phyloP scores from a whole-genome alignment of 2,888 invertebrate species.

The Cataglyphis cursor region DNA sequence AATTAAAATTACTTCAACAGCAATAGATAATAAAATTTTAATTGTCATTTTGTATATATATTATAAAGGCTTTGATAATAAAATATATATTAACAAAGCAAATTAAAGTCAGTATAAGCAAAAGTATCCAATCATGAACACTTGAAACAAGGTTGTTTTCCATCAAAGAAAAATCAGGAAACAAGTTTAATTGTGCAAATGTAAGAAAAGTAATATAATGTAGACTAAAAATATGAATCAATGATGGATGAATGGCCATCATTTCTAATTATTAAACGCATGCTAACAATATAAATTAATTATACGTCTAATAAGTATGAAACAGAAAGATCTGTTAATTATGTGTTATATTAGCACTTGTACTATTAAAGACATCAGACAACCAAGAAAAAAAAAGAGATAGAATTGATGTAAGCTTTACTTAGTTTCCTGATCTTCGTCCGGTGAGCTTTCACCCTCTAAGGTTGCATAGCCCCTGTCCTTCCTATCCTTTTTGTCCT shows the following conservation, averaged over 20 bases:
- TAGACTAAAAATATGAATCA: not conserved
- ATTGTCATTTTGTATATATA: constrained; percentile 46
- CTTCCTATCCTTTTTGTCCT: constrained; percentile 95
- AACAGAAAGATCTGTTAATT: not conserved
- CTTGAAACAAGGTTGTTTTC: constrained; percentile 70
- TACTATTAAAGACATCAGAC: not conserved
- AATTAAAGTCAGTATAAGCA: constrained; percentile 68
- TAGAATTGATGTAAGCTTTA: constrained; percentile 82
- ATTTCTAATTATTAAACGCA: constrained; percentile 16
- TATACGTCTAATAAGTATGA: not conserved
- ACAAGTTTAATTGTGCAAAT: not conserved
- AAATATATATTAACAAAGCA: constrained; percentile 75
- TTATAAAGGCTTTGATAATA: constrained; percentile 68
- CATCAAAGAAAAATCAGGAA: constrained; percentile 50
- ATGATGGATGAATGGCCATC: not conserved
- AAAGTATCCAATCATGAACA: constrained; percentile 68
- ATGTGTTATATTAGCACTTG: not conserved
- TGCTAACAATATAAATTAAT: not conserved
- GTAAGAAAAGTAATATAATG: not conserved
- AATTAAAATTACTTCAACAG: constrained; percentile 25
- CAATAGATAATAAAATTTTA: constrained; percentile 1
- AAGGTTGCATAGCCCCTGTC: constrained; percentile 97
- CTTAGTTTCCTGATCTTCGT: constrained; percentile 95
- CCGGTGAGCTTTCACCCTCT: constrained; percentile 97
- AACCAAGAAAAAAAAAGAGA: not conserved